Percentiles rank a stretch among this genome's conserved stretches.
Evolutionary conservation across 2,113 vertebrate species (phyloP).

Genomic region (Cervus canadensis): DNA sequence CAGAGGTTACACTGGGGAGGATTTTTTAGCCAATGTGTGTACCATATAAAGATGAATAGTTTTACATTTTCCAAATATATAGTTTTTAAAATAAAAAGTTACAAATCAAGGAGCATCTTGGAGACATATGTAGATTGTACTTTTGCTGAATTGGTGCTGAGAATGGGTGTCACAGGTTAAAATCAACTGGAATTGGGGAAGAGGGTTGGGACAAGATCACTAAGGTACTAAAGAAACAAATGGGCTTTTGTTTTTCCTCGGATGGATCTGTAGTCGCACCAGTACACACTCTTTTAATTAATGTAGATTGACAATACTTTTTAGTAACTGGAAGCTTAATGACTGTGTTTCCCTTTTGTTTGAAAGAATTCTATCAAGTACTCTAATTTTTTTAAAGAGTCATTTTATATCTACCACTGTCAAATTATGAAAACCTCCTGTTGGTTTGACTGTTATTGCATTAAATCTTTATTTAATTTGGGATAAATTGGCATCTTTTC

Average conservation of each 20-base stretch:
- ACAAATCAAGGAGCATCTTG: neutral
- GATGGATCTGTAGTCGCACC: neutral
- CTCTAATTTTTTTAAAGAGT: neutral
- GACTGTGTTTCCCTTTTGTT: neutral
- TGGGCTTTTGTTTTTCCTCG: neutral
- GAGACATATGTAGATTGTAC: neutral
- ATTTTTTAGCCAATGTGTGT: neutral
- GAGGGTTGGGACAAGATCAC: neutral
- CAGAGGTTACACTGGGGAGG: neutral
- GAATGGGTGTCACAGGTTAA: neutral
- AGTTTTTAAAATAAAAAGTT: neutral
- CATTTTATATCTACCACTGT: neutral
- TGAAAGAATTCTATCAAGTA: neutral
- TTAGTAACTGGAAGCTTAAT: neutral
- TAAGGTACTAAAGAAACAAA: too few relatives aligned
- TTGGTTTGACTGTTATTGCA: neutral
- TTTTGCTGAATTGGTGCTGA: neutral
- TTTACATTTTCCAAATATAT: neutral
- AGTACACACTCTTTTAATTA: neutral
- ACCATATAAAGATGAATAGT: neutral
- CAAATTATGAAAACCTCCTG: neutral
- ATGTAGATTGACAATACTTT: neutral
- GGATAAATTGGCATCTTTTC: neutral
- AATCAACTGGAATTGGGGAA: neutral
- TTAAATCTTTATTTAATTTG: slow-evolving; percentile 8